These are phyloP conservation scores for Nycticryphes semicollaris DNA, from an alignment of 2,113 vertebrate species.

Conservation along the genomic window DNA sequence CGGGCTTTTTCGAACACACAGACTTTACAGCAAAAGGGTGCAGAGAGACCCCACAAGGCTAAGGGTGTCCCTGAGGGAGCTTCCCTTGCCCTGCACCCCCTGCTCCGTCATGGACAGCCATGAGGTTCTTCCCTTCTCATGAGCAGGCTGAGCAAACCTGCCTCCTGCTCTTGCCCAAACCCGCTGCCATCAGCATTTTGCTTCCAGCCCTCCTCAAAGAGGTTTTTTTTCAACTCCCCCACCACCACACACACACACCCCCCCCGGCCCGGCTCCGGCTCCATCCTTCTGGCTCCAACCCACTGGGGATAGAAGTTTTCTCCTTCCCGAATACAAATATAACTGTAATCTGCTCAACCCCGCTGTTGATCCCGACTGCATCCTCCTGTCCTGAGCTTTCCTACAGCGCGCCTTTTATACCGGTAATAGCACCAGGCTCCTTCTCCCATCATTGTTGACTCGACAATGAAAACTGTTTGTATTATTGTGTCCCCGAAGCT, in stretches of 20 bases:
- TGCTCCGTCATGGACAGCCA: too few relatives aligned
- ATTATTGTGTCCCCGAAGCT: constrained; percentile 73
- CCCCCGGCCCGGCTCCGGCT: background rate
- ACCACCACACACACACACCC: background rate
- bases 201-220: background rate
- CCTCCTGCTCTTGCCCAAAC: background rate
- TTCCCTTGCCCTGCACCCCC: background rate
- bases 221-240: background rate
- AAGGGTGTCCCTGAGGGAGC: accelerated
- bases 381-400: constrained; percentile 60
- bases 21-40: background rate
- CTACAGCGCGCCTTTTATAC: constrained; percentile 43
- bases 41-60: background rate
- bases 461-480: constrained; percentile 73
- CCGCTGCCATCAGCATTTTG: constrained; percentile 32
- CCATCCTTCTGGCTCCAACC: constrained; percentile 45
- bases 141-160: background rate
- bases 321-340: constrained; percentile 55
- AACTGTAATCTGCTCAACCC: constrained; percentile 41
- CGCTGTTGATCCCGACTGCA: constrained; percentile 48
- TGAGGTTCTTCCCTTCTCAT: background rate
- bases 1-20: background rate
- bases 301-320: constrained; percentile 38
- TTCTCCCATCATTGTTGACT: constrained; percentile 72
- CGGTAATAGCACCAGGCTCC: constrained; percentile 56